Conservation (phyloP, 2,113 vertebrate genomes). For the Calidris pygmaea region DNA sequence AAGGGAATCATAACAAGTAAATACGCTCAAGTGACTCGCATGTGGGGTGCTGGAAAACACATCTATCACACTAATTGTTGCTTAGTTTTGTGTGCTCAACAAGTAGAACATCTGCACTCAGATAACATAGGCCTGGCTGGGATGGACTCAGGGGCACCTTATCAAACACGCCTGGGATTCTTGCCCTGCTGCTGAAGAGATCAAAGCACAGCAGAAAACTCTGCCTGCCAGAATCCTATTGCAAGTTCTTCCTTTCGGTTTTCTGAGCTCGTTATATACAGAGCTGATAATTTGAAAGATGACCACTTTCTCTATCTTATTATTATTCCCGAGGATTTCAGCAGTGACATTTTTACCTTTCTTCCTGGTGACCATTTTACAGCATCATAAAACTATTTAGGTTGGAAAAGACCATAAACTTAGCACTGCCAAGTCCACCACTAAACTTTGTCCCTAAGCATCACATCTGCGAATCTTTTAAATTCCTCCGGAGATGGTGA, state of each 20-base stretch:
- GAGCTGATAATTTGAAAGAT: neutral
- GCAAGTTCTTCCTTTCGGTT: neutral
- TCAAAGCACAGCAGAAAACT: no score
- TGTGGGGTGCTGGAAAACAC: no score
- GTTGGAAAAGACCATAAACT: neutral
- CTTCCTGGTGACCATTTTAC: neutral
- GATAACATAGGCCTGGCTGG: no score
- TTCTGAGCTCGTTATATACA: neutral
- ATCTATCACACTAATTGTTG: no score
- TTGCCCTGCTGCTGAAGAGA: no score
- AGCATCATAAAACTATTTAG: neutral
- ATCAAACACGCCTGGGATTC: no score
- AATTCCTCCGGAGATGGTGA: no score
- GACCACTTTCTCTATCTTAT: neutral
- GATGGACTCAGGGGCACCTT: no score
- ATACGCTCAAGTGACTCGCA: no score
- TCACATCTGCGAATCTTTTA: neutral
- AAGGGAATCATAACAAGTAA: neutral
- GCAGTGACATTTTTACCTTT: neutral
- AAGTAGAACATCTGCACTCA: no score
- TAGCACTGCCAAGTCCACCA: neutral
- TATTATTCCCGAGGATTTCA: neutral
- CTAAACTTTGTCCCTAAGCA: neutral
- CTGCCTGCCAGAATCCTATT: no score
- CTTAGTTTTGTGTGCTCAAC: no score